These are phyloP conservation scores for Mesochorus sp. DNA, from an alignment of 2,888 invertebrate genomes.

Conservation along the genomic window DNA sequence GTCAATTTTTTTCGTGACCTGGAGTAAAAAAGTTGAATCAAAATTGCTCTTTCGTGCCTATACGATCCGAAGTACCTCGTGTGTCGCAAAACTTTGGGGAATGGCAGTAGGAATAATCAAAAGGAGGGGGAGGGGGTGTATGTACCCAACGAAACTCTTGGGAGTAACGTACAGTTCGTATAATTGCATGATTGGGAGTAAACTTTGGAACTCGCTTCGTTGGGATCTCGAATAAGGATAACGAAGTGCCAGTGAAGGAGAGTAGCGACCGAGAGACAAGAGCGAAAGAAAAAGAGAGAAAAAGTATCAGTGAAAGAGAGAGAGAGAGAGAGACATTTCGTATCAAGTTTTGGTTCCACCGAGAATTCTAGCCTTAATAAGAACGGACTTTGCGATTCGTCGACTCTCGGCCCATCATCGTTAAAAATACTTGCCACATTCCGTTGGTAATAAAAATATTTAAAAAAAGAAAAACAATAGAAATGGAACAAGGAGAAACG, in stretches of 20 bases:
- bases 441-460: conserved; percentile 21
- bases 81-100: neutral
- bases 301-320: neutral
- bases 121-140: neutral
- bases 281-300: neutral
- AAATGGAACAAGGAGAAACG: conserved; percentile 16
- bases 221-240: conserved; percentile 37
- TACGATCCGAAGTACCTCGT: neutral
- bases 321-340: conserved; percentile 8
- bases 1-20: no score
- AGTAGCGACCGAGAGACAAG: neutral
- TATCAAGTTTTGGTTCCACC: conserved; percentile 48
- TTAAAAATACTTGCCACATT: conserved; percentile 43
- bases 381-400: conserved; percentile 51
- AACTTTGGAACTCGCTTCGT: conserved; percentile 49
- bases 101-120: neutral
- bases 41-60: no score
- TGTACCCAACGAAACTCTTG: conserved; percentile 21
- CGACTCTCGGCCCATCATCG: conserved; percentile 25
- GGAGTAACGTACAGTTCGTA: conserved; percentile 49
- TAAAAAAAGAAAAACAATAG: neutral
- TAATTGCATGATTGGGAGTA: conserved; percentile 53
- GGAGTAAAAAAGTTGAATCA: no score
- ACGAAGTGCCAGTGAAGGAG: conserved; percentile 38
- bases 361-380: conserved; percentile 43